phyloP scores from a whole-genome alignment of 2,888 invertebrate genomes.

The Teleiodes luculella region DNA sequence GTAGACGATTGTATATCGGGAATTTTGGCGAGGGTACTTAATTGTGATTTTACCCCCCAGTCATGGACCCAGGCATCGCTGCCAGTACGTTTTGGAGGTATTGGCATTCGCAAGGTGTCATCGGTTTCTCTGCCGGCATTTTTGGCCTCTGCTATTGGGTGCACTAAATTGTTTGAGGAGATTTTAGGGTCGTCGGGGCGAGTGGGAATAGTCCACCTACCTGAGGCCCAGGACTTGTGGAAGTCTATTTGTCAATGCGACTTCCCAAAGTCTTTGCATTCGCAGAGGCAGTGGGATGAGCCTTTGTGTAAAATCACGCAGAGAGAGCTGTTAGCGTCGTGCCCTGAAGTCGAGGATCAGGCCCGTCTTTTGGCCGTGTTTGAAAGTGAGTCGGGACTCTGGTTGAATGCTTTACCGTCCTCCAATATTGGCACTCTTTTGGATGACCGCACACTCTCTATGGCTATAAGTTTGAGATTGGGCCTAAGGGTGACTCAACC shows the following conservation, averaged over 20 bases:
- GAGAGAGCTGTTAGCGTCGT: background rate
- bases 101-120: background rate
- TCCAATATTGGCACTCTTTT: too few relatives aligned
- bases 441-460: too few relatives aligned
- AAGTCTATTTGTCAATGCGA: background rate
- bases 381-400: too few relatives aligned
- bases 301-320: background rate
- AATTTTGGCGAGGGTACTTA: background rate
- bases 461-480: background rate
- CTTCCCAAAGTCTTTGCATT: background rate
- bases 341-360: too few relatives aligned
- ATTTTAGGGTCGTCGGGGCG: background rate
- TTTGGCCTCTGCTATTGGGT: background rate
- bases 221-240: background rate
- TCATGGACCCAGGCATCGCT: too few relatives aligned
- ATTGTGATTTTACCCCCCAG: background rate
- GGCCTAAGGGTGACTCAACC: background rate
- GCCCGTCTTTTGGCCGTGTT: too few relatives aligned
- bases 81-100: too few relatives aligned
- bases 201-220: background rate
- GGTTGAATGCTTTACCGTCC: background rate
- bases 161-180: background rate
- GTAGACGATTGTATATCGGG: background rate
- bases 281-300: constrained; percentile 6
- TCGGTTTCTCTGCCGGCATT: constrained; percentile 4